Conservation (phyloP, 2,888 invertebrate species). For the Drosophila macrospina region DNA sequence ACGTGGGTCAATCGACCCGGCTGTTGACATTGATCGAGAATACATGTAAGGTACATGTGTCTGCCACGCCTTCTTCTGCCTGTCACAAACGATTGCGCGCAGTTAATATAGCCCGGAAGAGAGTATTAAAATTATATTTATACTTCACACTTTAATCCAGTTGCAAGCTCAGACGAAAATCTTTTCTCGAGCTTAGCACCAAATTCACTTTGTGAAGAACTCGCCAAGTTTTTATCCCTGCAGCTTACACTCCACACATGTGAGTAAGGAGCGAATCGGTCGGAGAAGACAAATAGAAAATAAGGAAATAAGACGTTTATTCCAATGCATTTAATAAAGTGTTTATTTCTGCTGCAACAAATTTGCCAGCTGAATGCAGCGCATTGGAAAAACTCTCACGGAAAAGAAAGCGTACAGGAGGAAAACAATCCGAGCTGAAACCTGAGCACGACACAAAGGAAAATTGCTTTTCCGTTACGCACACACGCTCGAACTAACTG, state of each 20-base stretch:
- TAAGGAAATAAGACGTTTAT: slow-evolving; percentile 56
- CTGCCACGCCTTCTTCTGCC: too few species aligned
- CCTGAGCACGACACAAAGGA: slow-evolving; percentile 81
- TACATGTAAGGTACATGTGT: too few species aligned
- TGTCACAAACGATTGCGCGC: too few species aligned
- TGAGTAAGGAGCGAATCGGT: slow-evolving; percentile 30
- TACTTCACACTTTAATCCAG: slow-evolving; percentile 4
- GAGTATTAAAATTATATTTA: neutral
- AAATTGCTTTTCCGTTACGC: slow-evolving; percentile 80
- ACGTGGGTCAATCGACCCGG: too few species aligned
- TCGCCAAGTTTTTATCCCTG: slow-evolving; percentile 55
- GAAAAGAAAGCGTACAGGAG: slow-evolving; percentile 38
- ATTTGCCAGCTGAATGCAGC: slow-evolving; percentile 76
- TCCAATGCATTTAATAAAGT: slow-evolving; percentile 83
- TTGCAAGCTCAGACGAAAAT: slow-evolving; percentile 29
- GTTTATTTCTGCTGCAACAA: slow-evolving; percentile 80
- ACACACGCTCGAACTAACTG: slow-evolving; percentile 52
- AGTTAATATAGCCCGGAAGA: too few species aligned
- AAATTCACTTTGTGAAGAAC: slow-evolving; percentile 68
- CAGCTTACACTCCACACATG: slow-evolving; percentile 56
- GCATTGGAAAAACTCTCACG: slow-evolving; percentile 45
- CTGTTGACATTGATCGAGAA: too few species aligned
- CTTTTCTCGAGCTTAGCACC: slow-evolving; percentile 68
- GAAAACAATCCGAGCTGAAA: slow-evolving; percentile 74
- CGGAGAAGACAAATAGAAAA: slow-evolving; percentile 44